Evolutionary conservation across 2,888 invertebrate species (phyloP).

Genomic region (Spilarctia lutea): DNA sequence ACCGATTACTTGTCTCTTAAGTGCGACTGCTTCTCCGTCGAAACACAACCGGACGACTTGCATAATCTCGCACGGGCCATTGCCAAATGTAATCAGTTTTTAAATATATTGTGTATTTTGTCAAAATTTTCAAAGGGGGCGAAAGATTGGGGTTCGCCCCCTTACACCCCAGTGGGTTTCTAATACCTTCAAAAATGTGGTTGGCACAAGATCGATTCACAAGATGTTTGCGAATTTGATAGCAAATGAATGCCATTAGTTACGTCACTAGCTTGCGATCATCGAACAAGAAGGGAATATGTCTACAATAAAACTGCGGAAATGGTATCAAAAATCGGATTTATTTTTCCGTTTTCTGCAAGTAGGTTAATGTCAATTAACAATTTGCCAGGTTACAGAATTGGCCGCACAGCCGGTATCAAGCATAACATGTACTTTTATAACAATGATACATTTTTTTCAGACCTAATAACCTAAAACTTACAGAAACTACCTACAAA

Average conservation of each 20-base stretch:
- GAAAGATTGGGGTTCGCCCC: too few species aligned
- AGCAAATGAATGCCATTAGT: neutral
- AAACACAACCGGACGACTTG: too few species aligned
- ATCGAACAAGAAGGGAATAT: neutral
- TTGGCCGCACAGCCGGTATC: conserved; percentile 81
- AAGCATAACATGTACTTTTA: conserved; percentile 86
- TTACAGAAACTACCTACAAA: conserved; percentile 83
- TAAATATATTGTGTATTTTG: too few species aligned
- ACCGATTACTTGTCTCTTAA: too few species aligned
- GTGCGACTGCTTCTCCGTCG: too few species aligned
- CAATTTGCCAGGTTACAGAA: conserved; percentile 84
- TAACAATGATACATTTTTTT: conserved; percentile 85
- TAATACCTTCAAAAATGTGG: neutral
- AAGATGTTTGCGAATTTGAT: neutral
- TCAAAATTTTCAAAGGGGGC: too few species aligned
- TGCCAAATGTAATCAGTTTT: too few species aligned
- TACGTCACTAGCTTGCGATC: neutral
- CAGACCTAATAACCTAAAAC: conserved; percentile 84
- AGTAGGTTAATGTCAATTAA: conserved; percentile 78
- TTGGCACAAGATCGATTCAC: too few species aligned
- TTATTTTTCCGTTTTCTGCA: conserved; percentile 83
- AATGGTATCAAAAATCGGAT: conserved; percentile 86
- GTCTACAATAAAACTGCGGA: conserved; percentile 64
- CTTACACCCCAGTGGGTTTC: too few species aligned
- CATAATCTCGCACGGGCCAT: too few species aligned